phyloP scores from a whole-genome alignment of 2,888 invertebrate genomes.

The Marasmarcha lunaedactyla region DNA sequence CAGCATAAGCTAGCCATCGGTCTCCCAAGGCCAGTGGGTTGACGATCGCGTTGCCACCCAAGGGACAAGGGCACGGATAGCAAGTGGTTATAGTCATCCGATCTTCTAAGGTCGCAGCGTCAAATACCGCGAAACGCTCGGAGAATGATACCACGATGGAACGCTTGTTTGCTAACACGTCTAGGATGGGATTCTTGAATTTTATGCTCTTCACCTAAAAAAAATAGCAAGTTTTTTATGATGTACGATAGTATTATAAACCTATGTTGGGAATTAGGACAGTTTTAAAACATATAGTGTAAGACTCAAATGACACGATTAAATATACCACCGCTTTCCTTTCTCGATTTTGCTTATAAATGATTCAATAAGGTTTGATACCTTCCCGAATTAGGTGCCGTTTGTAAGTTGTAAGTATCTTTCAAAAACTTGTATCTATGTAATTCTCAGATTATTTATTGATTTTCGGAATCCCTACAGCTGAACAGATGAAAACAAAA shows the following conservation, averaged over 20 bases:
- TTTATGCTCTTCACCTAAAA: slow-evolving; percentile 86
- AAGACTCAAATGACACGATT: no score
- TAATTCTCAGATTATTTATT: no score
- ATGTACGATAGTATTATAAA: background rate
- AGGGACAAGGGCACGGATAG: slow-evolving; percentile 86
- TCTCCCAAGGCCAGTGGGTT: slow-evolving; percentile 91
- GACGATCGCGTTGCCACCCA: slow-evolving; percentile 45
- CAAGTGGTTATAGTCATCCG: slow-evolving; percentile 90
- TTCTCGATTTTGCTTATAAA: no score
- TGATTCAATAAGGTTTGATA: no score
- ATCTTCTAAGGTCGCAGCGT: slow-evolving; percentile 89
- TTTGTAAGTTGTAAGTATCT: no score
- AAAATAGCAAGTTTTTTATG: background rate
- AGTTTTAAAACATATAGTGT: background rate
- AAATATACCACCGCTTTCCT: no score
- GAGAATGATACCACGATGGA: slow-evolving; percentile 90
- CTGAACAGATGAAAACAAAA: no score
- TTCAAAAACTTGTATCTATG: no score
- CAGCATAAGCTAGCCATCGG: slow-evolving; percentile 88
- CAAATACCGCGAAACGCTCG: slow-evolving; percentile 92
- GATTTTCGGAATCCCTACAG: no score
- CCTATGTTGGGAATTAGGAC: background rate
- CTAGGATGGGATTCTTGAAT: slow-evolving; percentile 90
- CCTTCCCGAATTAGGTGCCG: no score
- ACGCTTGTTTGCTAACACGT: slow-evolving; percentile 89